Evolutionary conservation across 2,797 vertebrate species (phyloP).

Genomic region (Phrynocephalus vlangalii): DNA sequence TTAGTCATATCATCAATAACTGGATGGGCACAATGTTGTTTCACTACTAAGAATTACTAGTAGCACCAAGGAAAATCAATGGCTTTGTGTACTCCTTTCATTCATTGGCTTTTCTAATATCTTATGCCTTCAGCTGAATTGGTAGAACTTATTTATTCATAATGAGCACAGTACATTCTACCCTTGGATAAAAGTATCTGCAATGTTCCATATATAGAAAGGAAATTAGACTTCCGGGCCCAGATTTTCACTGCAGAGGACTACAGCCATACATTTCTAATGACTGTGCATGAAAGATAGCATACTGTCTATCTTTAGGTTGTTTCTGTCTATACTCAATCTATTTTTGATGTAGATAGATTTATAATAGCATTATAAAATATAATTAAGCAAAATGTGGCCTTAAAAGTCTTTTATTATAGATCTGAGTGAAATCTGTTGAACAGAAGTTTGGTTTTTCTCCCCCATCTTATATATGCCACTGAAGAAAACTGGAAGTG

Average conservation of each 20-base stretch:
- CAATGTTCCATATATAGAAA: slow-evolving; percentile 50
- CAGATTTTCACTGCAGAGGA: slow-evolving; percentile 17
- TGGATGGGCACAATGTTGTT: background rate
- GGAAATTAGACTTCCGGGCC: slow-evolving; percentile 26
- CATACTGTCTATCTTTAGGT: slow-evolving; percentile 18
- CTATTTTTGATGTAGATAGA: slow-evolving; percentile 27
- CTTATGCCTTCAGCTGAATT: background rate
- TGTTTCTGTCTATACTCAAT: slow-evolving; percentile 31
- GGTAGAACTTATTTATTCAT: slow-evolving; percentile 6
- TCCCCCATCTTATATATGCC: background rate
- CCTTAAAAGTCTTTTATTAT: background rate
- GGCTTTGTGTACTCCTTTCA: background rate
- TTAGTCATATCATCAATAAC: background rate
- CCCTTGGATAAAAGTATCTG: slow-evolving; percentile 41
- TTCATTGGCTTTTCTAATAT: slow-evolving; percentile 23
- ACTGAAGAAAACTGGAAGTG: slow-evolving; percentile 31
- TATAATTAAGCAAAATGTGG: background rate
- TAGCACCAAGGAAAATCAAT: background rate
- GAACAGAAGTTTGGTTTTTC: background rate
- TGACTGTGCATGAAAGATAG: slow-evolving; percentile 5
- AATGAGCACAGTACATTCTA: slow-evolving; percentile 17
- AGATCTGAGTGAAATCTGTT: slow-evolving; percentile 11
- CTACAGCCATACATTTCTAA: slow-evolving; percentile 5
- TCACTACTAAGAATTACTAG: background rate
- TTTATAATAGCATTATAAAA: slow-evolving; percentile 40